These are phyloP conservation scores for Fregetta grallaria DNA, from an alignment of 2,113 vertebrate genomes.

Conservation along the genomic window DNA sequence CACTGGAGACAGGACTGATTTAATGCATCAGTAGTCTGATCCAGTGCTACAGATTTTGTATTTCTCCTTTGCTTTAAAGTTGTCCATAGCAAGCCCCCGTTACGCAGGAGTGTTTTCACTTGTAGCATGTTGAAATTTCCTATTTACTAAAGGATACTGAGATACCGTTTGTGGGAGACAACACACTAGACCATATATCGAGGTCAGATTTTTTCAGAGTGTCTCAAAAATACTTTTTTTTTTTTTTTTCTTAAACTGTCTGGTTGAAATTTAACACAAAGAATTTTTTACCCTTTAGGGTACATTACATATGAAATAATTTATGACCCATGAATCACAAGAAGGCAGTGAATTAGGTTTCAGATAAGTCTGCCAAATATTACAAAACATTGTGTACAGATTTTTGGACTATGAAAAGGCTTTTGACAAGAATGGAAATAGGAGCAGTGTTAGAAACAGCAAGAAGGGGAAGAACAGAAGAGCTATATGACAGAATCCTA, in stretches of 20 bases:
- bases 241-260: not conserved
- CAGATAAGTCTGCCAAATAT: constrained; percentile 74
- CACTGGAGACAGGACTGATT: not conserved
- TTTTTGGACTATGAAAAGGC: constrained; percentile 74
- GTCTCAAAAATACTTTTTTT: constrained; percentile 31
- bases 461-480: constrained; percentile 65
- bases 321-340: constrained; percentile 75
- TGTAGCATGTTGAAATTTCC: not conserved
- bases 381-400: constrained; percentile 74
- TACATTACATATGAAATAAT: constrained; percentile 74
- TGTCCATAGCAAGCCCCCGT: not conserved
- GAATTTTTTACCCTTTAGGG: constrained; percentile 71
- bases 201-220: constrained; percentile 42
- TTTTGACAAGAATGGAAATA: constrained; percentile 76
- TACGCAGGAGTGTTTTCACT: not conserved
- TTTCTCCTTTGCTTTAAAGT: not conserved
- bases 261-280: constrained; percentile 69
- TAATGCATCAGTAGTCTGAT: not conserved
- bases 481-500: constrained; percentile 59
- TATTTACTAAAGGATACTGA: constrained; percentile 19
- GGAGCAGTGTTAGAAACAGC: constrained; percentile 65
- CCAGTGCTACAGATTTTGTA: not conserved
- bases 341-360: constrained; percentile 75
- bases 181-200: not conserved
- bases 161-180: constrained; percentile 6